Conservation (phyloP, 1,140 invertebrate species). For the Ceratitis capitata region DNA sequence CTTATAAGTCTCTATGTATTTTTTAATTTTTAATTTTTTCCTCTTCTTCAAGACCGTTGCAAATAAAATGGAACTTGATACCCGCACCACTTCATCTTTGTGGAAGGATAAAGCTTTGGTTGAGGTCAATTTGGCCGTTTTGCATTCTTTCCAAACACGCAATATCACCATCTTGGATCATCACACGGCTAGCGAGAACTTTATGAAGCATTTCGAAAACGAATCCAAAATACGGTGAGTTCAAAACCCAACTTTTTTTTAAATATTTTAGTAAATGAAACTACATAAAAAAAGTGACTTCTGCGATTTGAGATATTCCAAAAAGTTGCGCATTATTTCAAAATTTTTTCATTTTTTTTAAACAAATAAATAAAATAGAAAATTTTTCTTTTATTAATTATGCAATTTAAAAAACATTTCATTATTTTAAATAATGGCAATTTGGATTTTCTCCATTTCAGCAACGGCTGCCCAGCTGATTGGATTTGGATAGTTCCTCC, state of each 20-base stretch:
- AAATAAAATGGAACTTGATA: conserved; percentile 84
- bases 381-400: neutral
- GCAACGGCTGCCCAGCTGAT: conserved; percentile 89
- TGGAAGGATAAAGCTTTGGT: conserved; percentile 92
- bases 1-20: neutral
- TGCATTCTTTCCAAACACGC: conserved; percentile 87
- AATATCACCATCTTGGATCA: conserved; percentile 94
- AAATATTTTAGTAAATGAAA: no score
- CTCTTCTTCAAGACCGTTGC: conserved; percentile 75
- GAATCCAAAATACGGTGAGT: conserved; percentile 77
- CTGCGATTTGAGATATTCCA: no score
- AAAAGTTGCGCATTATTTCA: no score
- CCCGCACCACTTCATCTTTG: conserved; percentile 77
- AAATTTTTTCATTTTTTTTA: no score
- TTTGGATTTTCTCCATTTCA: conserved; percentile 45
- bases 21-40: neutral
- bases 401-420: no score
- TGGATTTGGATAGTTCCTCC: conserved; percentile 96
- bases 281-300: no score
- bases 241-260: neutral
- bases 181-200: conserved; percentile 91
- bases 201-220: conserved; percentile 93
- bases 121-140: conserved; percentile 86
- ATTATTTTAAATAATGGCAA: no score
- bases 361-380: no score